Evolutionary conservation across 2,113 vertebrate genomes (phyloP).

Genomic region (Tichodroma muraria): DNA sequence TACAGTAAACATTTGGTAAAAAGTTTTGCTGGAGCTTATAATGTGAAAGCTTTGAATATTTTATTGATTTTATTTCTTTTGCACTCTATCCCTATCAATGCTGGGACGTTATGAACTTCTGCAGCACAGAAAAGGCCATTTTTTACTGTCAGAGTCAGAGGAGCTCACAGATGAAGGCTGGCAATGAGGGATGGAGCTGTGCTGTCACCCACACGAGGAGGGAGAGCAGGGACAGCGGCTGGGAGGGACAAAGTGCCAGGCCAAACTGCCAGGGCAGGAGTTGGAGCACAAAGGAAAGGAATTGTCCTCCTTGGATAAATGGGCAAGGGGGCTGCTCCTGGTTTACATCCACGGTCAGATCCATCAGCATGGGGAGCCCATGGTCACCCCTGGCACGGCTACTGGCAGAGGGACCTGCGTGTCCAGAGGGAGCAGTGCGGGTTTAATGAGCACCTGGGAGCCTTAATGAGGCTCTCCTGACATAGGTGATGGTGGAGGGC

Average conservation of each 20-base stretch:
- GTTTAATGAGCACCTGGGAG: not conserved
- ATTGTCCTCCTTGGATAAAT: not conserved
- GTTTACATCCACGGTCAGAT: fast-evolving
- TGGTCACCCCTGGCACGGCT: fast-evolving
- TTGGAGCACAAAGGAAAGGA: not conserved
- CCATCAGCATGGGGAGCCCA: fast-evolving
- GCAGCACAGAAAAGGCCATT: not conserved
- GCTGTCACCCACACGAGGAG: not conserved
- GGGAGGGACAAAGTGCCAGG: not conserved
- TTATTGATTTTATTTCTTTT: constrained; percentile 67
- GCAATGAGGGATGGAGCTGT: not conserved
- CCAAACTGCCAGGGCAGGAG: not conserved
- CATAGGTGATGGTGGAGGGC: not conserved
- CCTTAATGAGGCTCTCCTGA: not conserved
- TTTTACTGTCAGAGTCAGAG: constrained; percentile 1
- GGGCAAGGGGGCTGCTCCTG: not conserved
- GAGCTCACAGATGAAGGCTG: not conserved
- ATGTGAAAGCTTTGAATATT: constrained; percentile 67
- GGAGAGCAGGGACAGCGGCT: not conserved
- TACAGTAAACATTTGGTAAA: constrained; percentile 55
- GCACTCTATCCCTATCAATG: constrained; percentile 48
- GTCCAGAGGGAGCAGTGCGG: fast-evolving
- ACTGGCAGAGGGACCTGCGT: fast-evolving
- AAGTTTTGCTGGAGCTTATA: constrained; percentile 59
- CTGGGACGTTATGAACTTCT: constrained; percentile 41